These are phyloP conservation scores for Sebastes minor DNA, from an alignment of 2,797 vertebrate genomes.

Conservation along the genomic window DNA sequence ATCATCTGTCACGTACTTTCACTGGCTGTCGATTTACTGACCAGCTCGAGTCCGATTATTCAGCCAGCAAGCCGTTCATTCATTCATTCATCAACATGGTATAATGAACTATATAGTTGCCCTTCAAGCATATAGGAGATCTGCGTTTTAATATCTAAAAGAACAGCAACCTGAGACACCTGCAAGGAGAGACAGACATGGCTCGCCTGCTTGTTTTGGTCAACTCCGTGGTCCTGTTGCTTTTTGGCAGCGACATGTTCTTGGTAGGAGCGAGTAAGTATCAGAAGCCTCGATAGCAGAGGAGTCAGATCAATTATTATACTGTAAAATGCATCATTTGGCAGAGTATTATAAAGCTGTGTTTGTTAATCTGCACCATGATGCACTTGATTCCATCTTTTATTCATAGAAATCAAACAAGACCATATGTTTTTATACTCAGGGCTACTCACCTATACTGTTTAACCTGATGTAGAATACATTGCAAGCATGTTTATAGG, in stretches of 20 bases:
- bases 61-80: background rate
- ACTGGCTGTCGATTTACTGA: conserved; percentile 43
- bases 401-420: background rate
- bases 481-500: background rate
- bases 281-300: background rate
- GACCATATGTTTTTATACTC: background rate
- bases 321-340: conserved; percentile 32
- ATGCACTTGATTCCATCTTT: background rate
- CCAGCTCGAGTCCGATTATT: conserved; percentile 32
- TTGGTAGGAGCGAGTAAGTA: conserved; percentile 93
- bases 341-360: background rate
- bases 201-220: conserved; percentile 84
- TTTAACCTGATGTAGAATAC: background rate
- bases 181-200: conserved; percentile 73
- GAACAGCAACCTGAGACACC: conserved; percentile 30
- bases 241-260: conserved; percentile 91
- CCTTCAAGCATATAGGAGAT: conserved; percentile 29
- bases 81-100: conserved; percentile 19
- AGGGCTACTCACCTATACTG: background rate
- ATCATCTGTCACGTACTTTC: conserved; percentile 29
- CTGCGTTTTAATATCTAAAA: conserved; percentile 19
- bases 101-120: conserved; percentile 45
- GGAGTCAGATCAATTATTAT: background rate
- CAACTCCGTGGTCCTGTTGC: conserved; percentile 89
- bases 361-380: background rate